Evolutionary conservation across 2,888 invertebrate genomes (phyloP), one percentile per base, ranked within the genome.

Genomic region (Agonum fuliginosum): DNA sequence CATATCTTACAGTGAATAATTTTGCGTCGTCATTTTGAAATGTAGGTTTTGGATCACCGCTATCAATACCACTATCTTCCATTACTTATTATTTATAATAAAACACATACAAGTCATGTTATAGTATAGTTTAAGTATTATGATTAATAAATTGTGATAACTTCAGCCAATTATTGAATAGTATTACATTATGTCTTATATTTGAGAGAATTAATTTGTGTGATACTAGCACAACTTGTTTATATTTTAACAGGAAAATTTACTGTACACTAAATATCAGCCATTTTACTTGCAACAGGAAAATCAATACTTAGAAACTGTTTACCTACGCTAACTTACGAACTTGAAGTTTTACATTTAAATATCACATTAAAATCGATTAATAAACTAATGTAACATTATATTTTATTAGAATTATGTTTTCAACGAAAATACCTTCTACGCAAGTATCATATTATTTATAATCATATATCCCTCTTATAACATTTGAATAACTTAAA

Each of bases 51-150:
- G 83, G 88, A 83, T 89, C 89, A 27, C 87, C 87, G 80, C 88
- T 88, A 81, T 89, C 88, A 79, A 89, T 89, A 19, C 89, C 89
- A 84, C 89, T 89, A 82, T 89, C 89, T 84, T 89, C 89, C 88
- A 88, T 88, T 79, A 78, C 77, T 78, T 76, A 78, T 77, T 65
- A 24, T 62, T 74, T 70, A 14, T 43, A 22, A 2, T 19, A 48
- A 46, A 51, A 71, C 27, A 51, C 70, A 46, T 24, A 6, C 46
- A 46, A 74, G 65, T 73, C 74, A 74, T 65, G 58, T 37, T 74
- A 46, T 65, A 14, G 34, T 51, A n/a, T n/a, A n/a, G 27, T 58
- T 37, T 17, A 24, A n/a, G 58, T 37, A 34, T 72, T 14, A 54
- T 54, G 10, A n/a, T 6, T 6, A 30, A 24, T 54, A 14, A 17